These are phyloP conservation scores for Margarornis squamiger DNA, from an alignment of 2,797 vertebrate genomes.

Conservation along the genomic window DNA sequence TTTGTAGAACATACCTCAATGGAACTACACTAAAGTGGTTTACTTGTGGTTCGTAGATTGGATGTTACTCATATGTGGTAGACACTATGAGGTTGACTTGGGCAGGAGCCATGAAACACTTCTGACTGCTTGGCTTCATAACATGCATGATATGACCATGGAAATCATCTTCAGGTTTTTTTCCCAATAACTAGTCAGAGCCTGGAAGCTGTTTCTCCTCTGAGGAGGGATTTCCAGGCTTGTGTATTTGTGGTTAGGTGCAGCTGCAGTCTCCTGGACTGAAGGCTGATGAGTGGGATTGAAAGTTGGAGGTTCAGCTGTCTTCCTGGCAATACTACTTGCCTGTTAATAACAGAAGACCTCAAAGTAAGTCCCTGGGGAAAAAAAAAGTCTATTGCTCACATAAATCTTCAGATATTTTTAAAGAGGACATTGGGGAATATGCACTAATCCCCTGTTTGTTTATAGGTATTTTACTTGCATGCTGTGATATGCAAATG, in stretches of 20 bases:
- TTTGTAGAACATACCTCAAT: conserved; percentile 9
- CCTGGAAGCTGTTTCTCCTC: neutral
- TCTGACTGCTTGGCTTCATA: neutral
- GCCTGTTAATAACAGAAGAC: neutral
- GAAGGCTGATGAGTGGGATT: accelerated
- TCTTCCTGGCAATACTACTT: neutral
- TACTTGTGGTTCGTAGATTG: conserved; percentile 9
- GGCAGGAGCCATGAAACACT: neutral
- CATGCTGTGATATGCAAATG: neutral
- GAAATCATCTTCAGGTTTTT: neutral
- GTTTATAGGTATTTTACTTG: neutral
- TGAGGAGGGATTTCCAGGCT: conserved; percentile 11
- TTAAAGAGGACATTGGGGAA: neutral
- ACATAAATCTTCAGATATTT: neutral
- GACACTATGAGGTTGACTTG: neutral
- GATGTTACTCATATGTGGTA: neutral
- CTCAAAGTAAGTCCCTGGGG: neutral
- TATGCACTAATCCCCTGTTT: neutral
- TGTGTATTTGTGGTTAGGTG: neutral
- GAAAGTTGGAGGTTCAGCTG: neutral
- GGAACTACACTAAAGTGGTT: conserved; percentile 21
- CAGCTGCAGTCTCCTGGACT: neutral
- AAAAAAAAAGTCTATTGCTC: neutral
- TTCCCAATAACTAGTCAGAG: neutral
- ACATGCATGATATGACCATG: neutral